Evolutionary conservation across 1,140 invertebrate genomes (phyloP).

Genomic region (Maniola jurtina): DNA sequence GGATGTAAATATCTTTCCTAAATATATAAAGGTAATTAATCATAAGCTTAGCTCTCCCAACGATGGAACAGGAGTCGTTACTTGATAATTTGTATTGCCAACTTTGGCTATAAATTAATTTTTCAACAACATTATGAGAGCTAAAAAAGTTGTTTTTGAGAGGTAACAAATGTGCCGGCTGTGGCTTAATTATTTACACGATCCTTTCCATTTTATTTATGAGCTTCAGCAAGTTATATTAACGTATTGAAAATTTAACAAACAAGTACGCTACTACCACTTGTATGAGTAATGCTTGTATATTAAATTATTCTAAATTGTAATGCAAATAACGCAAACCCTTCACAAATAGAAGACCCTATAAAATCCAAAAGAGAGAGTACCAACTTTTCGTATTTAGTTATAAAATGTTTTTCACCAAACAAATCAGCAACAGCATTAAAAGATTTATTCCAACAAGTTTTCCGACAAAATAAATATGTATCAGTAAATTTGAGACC

Average conservation of each 20-base stretch:
- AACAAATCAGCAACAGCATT: neutral
- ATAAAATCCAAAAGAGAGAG: too few species aligned
- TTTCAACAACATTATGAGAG: constrained; percentile 50
- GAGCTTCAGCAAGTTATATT: constrained; percentile 2
- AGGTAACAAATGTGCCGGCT: constrained; percentile 31
- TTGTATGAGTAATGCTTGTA: too few species aligned
- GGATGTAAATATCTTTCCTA: too few species aligned
- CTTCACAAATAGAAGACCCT: too few species aligned
- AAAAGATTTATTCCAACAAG: neutral
- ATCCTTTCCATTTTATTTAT: constrained; percentile 24
- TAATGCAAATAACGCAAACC: too few species aligned
- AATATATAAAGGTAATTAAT: too few species aligned
- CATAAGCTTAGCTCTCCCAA: neutral
- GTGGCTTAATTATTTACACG: constrained; percentile 38
- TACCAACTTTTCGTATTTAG: neutral
- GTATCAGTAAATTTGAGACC: constrained; percentile 2
- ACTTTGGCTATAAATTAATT: constrained; percentile 61
- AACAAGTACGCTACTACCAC: too few species aligned
- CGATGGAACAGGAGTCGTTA: constrained; percentile 27
- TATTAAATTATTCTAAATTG: too few species aligned
- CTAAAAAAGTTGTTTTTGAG: constrained; percentile 36
- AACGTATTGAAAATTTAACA: too few species aligned
- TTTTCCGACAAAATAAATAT: constrained; percentile 3
- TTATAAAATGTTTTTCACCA: neutral
- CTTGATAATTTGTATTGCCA: constrained; percentile 55